Percentiles rank a stretch among this genome's conserved stretches.
Conservation (phyloP, 1,140 invertebrate species). For the Ceratitis capitata region DNA sequence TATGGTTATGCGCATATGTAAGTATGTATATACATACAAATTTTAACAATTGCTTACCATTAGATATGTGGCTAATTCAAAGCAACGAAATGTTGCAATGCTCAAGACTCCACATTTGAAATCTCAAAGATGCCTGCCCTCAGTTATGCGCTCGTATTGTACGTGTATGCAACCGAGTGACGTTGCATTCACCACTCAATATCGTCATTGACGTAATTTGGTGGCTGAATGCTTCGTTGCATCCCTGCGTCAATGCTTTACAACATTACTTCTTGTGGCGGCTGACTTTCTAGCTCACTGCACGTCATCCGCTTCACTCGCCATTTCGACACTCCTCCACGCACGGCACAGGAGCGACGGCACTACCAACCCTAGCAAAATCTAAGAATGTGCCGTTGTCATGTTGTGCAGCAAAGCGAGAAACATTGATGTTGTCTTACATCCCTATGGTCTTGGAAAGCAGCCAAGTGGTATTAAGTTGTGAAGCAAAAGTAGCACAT, state of each 20-base stretch:
- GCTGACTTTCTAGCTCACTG: slow-evolving; percentile 14
- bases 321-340: not conserved
- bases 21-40: not conserved
- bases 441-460: not conserved
- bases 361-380: not conserved
- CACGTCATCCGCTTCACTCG: slow-evolving; percentile 18
- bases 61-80: slow-evolving; percentile 21
- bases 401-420: not conserved
- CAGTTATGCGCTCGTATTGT: not conserved
- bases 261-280: not conserved
- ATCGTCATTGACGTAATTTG: slow-evolving; percentile 38
- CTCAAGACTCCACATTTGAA: slow-evolving; percentile 44
- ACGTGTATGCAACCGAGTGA: not conserved
- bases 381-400: not conserved
- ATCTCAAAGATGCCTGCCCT: not conserved
- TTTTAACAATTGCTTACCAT: not conserved
- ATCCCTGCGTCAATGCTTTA: not conserved
- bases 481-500: not conserved
- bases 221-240: slow-evolving; percentile 22
- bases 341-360: not conserved
- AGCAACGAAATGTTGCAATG: slow-evolving; percentile 45
- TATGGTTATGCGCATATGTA: not conserved
- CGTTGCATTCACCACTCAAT: slow-evolving; percentile 31
- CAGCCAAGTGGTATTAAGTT: not conserved
- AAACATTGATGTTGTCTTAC: not conserved